Conservation (phyloP, 2,113 vertebrate genomes). For the Sander lucioperca region DNA sequence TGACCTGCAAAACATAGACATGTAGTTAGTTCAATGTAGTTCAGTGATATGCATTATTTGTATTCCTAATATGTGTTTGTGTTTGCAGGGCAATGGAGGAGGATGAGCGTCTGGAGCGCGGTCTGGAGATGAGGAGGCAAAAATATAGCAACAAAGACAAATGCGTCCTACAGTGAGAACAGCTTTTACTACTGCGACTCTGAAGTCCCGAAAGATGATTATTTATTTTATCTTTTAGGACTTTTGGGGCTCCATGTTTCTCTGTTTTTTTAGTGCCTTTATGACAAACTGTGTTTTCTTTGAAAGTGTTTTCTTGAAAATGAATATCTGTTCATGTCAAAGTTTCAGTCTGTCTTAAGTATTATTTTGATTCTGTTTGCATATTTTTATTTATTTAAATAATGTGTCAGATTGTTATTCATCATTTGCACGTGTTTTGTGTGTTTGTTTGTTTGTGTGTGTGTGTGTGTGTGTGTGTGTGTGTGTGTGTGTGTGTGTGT, state of each 20-base stretch:
- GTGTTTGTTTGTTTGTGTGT: conserved; percentile 16
- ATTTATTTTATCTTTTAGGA: neutral
- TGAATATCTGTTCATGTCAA: neutral
- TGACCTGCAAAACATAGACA: neutral
- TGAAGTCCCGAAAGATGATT: neutral
- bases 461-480: conserved; percentile 32
- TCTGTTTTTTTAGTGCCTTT: conserved; percentile 38
- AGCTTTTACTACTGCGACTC: neutral
- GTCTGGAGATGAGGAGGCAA: conserved; percentile 88
- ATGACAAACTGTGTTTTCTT: conserved; percentile 24
- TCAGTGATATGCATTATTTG: neutral
- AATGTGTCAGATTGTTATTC: conserved; percentile 24
- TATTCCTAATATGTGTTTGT: conserved; percentile 16
- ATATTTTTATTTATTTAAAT: conserved; percentile 72
- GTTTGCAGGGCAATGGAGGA: conserved; percentile 89
- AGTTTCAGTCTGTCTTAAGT: conserved; percentile 47
- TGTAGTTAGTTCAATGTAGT: neutral
- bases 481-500: conserved; percentile 35
- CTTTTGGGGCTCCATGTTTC: neutral
- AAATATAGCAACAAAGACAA: conserved; percentile 90
- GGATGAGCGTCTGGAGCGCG: conserved; percentile 89
- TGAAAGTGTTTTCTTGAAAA: conserved; percentile 18
- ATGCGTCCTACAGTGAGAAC: conserved; percentile 87
- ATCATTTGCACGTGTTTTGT: conserved; percentile 52
- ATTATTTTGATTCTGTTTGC: conserved; percentile 43